Evolutionary conservation across 2,113 vertebrate genomes (phyloP).

Genomic region (Polypterus bichir): DNA sequence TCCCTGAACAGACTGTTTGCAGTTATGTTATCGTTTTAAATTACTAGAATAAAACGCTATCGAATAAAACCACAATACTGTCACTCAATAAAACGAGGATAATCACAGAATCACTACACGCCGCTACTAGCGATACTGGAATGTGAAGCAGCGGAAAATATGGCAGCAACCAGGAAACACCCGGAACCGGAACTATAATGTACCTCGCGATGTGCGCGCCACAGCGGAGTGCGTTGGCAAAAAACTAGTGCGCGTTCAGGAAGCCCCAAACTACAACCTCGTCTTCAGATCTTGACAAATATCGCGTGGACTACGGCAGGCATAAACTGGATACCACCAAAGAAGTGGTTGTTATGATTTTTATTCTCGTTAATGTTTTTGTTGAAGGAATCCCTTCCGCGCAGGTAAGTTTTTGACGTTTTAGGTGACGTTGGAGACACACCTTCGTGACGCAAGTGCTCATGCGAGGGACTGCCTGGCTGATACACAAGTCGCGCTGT

Average conservation of each 20-base stretch:
- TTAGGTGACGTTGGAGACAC: neutral
- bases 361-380: neutral
- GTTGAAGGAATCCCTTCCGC: neutral
- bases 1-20: too few relatives aligned
- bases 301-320: neutral
- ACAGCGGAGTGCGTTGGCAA: neutral
- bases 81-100: too few relatives aligned
- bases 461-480: neutral
- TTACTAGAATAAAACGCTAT: too few relatives aligned
- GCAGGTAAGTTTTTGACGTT: neutral
- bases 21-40: too few relatives aligned
- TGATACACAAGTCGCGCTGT: too few relatives aligned
- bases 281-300: neutral
- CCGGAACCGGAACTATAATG: constrained; percentile 44
- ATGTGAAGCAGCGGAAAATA: constrained; percentile 20
- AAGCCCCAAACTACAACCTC: neutral
- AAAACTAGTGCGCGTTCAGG: neutral
- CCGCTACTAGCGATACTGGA: constrained; percentile 1
- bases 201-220: neutral
- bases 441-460: neutral
- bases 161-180: constrained; percentile 36
- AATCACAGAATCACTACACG: constrained; percentile 19
- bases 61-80: too few relatives aligned
- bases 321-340: neutral
- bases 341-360: neutral